Conservation (phyloP, 2,888 invertebrate species). For the Idaea aversata region DNA sequence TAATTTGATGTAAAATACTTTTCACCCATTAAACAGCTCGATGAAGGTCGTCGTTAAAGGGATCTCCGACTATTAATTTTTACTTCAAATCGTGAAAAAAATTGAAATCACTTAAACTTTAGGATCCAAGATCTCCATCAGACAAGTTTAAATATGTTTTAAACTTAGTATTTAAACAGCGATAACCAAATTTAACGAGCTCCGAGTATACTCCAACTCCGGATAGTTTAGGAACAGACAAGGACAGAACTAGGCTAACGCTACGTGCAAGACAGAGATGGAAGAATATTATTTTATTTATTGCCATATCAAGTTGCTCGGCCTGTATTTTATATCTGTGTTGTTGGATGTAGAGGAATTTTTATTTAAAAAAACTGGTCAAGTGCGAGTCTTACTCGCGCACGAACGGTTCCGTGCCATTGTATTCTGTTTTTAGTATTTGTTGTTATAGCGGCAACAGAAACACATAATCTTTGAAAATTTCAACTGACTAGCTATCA, state of each 20-base stretch:
- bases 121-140: constrained; percentile 51
- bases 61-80: too few species aligned
- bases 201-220: constrained; percentile 15
- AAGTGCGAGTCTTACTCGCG: too few species aligned
- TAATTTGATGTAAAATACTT: too few species aligned
- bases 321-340: constrained; percentile 43
- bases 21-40: too few species aligned
- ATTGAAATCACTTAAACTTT: constrained; percentile 33
- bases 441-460: too few species aligned
- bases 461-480: too few species aligned
- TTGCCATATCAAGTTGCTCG: constrained; percentile 70
- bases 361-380: too few species aligned
- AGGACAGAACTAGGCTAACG: constrained; percentile 36
- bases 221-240: constrained; percentile 45
- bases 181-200: constrained; percentile 61
- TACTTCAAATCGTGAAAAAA: too few species aligned
- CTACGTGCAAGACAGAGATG: constrained; percentile 38
- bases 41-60: too few species aligned
- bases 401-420: too few species aligned
- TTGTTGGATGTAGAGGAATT: constrained; percentile 49
- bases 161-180: constrained; percentile 70
- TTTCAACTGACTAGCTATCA: too few species aligned
- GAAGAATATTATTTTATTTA: constrained; percentile 64
- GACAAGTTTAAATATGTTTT: constrained; percentile 72
- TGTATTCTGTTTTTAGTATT: too few species aligned